These are phyloP conservation scores for Helleia helle DNA, from an alignment of 2,888 invertebrate species.

Conservation along the genomic window DNA sequence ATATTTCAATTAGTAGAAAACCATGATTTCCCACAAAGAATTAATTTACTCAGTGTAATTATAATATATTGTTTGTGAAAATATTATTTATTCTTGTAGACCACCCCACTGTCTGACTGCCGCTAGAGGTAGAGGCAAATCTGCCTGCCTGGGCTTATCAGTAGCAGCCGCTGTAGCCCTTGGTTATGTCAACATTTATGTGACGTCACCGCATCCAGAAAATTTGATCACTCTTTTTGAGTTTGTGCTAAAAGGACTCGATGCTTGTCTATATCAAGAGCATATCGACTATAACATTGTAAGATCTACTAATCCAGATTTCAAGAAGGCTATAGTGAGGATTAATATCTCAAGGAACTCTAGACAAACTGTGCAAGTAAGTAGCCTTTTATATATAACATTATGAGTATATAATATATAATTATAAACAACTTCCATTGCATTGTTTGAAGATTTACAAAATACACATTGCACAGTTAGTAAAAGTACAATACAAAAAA, in stretches of 20 bases:
- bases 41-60: no score
- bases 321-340: slow-evolving; percentile 95
- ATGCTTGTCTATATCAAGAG: slow-evolving; percentile 94
- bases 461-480: no score
- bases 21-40: no score
- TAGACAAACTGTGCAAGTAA: slow-evolving; percentile 92
- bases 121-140: slow-evolving; percentile 97
- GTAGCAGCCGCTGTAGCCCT: slow-evolving; percentile 90
- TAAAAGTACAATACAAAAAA: no score
- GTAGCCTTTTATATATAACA: slow-evolving; percentile 1
- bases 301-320: slow-evolving; percentile 95
- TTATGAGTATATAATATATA: no score
- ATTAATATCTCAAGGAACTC: slow-evolving; percentile 93
- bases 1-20: no score
- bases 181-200: slow-evolving; percentile 94
- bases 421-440: no score
- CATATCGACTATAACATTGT: slow-evolving; percentile 96
- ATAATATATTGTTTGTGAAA: no score
- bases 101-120: slow-evolving; percentile 97
- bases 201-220: slow-evolving; percentile 98
- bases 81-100: slow-evolving; percentile 39
- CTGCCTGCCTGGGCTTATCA: slow-evolving; percentile 95
- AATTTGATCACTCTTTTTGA: slow-evolving; percentile 98
- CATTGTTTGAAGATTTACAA: no score
- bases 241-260: slow-evolving; percentile 96